Evolutionary conservation across 2,113 vertebrate genomes (phyloP), one percentile per base, ranked within the genome.

Genomic region (Scomber colias): DNA sequence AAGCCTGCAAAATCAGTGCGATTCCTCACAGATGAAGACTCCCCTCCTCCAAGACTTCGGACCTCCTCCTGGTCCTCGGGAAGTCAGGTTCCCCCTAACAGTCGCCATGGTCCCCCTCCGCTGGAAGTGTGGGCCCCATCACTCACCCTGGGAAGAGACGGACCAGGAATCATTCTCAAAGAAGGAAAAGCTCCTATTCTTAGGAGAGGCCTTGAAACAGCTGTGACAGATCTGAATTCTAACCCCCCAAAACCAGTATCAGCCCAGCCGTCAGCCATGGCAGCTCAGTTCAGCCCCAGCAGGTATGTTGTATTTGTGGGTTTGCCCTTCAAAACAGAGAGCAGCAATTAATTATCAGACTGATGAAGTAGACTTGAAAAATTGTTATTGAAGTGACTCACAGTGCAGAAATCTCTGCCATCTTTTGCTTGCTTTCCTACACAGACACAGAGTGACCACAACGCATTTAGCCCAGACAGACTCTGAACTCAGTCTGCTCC

Each of bases 1-100:
- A 89, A 99, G 97, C 96, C 96, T 63, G 94, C 95, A 77, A 99
- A 99, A 92, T 97, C 97, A 0, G 98, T 99, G 86, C 89, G 98
- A 71, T 99, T 99, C 89, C 90, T 96, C 83, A 96, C 96, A 83
- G 94, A 97, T 92, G 93, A 97, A 92, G 93, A 93, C 1, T 78
- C 94, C 88, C 95, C 57, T 89, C 95, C 54, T 91, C 91, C 3
- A 63, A 94, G 92, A 95, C 95, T 24, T 79, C 93, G 94, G 24
- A 92, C 92, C 27, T 90, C 91, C 68, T 93, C 94, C 40, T 94
- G 95, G 78, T 92, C 95, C 0, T 89, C 95, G 17, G 92, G 94
- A 40, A 81, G 56, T 53, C 93, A 92, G 17, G 65, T 84, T 49
- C 81, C 19, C 27, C 87, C 83, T 3, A 74, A 87, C 3, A 57